Evolutionary conservation across 2,113 vertebrate genomes (phyloP).

Genomic region (Lampris incognitus): DNA sequence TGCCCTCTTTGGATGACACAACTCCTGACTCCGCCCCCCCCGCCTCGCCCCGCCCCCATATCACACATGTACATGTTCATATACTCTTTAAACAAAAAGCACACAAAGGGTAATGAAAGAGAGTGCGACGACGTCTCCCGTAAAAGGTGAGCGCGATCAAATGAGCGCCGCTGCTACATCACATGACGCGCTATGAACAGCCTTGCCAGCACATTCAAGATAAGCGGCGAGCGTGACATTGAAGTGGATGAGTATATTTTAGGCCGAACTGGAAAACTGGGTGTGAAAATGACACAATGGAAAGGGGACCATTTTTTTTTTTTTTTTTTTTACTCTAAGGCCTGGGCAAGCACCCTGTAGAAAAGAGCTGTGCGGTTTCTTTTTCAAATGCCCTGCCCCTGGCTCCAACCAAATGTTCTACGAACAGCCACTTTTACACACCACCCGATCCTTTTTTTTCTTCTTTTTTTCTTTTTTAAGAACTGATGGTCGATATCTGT

Average conservation of each 20-base stretch:
- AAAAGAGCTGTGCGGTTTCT: constrained; percentile 65
- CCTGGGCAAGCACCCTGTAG: constrained; percentile 60
- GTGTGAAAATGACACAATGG: constrained; percentile 18
- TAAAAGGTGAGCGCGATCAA: not conserved
- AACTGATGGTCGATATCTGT: constrained; percentile 34
- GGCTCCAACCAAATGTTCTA: constrained; percentile 27
- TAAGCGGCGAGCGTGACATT: constrained; percentile 46
- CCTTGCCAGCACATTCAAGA: constrained; percentile 30
- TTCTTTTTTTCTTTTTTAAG: not conserved
- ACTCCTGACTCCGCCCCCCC: constrained; percentile 10
- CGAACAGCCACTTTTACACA: constrained; percentile 15
- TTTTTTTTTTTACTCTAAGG: constrained; percentile 52
- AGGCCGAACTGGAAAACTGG: constrained; percentile 4
- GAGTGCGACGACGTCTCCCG: constrained; percentile 1
- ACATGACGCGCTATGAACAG: constrained; percentile 33
- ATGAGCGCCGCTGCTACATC: constrained; percentile 36
- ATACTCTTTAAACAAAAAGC: constrained; percentile 26
- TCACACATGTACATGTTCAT: constrained; percentile 5
- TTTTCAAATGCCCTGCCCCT: constrained; percentile 23
- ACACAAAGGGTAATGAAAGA: constrained; percentile 43
- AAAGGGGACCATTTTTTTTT: constrained; percentile 16
- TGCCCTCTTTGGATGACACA: constrained; percentile 55
- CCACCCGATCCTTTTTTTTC: not conserved
- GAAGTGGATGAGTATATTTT: constrained; percentile 56
- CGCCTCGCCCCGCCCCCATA: not conserved